Conservation (phyloP, 2,888 invertebrate species). For the Spodoptera exigua region DNA sequence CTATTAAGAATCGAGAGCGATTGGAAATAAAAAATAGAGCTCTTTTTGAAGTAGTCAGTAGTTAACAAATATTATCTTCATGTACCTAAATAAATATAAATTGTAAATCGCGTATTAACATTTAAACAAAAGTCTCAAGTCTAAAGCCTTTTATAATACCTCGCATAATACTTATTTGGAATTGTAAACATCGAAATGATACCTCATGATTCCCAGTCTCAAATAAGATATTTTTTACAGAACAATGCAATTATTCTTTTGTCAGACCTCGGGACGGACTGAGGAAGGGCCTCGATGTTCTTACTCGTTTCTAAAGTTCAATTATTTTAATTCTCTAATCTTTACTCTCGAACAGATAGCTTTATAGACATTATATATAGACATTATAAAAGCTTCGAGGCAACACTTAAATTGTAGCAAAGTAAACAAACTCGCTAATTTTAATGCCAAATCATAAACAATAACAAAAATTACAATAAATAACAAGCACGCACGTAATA, state of each 20-base stretch:
- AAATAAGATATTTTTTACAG: slow-evolving; percentile 16
- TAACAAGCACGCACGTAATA: slow-evolving; percentile 34
- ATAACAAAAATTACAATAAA: slow-evolving; percentile 43
- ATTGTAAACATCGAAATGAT: too few relatives aligned
- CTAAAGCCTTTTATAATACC: too few relatives aligned
- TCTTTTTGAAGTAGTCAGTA: slow-evolving; percentile 5
- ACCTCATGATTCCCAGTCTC: not conserved
- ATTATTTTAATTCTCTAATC: too few relatives aligned
- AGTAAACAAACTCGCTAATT: slow-evolving; percentile 26
- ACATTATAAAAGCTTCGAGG: slow-evolving; percentile 8
- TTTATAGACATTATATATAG: too few relatives aligned
- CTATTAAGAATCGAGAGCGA: slow-evolving; percentile 6
- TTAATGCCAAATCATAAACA: slow-evolving; percentile 23
- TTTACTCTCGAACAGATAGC: too few relatives aligned
- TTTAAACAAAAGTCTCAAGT: too few relatives aligned
- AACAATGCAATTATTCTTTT: slow-evolving; percentile 6
- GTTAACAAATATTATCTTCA: slow-evolving; percentile 6
- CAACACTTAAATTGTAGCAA: slow-evolving; percentile 24
- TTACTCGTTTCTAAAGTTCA: too few relatives aligned
- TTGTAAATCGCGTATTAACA: not conserved
- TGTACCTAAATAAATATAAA: not conserved
- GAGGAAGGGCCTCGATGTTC: not conserved
- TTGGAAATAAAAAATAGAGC: slow-evolving; percentile 1
- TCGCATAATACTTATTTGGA: too few relatives aligned
- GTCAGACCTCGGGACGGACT: not conserved